Percentiles rank a stretch among this genome's conserved stretches.
Evolutionary conservation across 2,797 vertebrate species (phyloP).

Genomic region (Emys orbicularis): DNA sequence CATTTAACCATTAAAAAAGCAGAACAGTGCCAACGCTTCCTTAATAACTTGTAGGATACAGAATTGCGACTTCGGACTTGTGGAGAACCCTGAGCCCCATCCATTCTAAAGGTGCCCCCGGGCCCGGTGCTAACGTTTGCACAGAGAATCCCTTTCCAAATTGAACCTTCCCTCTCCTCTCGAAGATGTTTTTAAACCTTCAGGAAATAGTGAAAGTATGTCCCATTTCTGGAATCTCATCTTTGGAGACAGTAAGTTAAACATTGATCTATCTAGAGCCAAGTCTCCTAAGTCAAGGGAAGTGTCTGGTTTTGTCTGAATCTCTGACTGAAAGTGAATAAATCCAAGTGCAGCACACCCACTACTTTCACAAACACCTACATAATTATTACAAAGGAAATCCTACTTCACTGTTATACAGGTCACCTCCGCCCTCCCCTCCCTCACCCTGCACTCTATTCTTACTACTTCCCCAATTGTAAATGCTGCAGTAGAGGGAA

Average conservation of each 20-base stretch:
- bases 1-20: not conserved
- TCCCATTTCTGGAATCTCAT: not conserved
- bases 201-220: not conserved
- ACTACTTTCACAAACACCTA: not conserved
- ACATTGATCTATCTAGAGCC: not conserved
- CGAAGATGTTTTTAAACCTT: not conserved
- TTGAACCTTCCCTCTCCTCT: not conserved
- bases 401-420: not conserved
- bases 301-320: slow-evolving; percentile 31
- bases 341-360: not conserved
- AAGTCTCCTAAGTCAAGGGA: not conserved
- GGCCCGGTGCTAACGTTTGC: not conserved
- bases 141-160: not conserved
- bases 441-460: not conserved
- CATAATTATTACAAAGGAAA: not conserved
- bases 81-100: not conserved
- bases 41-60: not conserved
- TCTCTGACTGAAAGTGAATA: not conserved
- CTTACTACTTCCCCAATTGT: not conserved
- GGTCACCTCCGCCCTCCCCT: not conserved
- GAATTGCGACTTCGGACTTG: not conserved
- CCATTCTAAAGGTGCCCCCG: not conserved
- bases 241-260: not conserved
- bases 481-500: not conserved
- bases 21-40: not conserved